Conservation (phyloP, 2,113 vertebrate genomes). For the Apodemus speciosus region DNA sequence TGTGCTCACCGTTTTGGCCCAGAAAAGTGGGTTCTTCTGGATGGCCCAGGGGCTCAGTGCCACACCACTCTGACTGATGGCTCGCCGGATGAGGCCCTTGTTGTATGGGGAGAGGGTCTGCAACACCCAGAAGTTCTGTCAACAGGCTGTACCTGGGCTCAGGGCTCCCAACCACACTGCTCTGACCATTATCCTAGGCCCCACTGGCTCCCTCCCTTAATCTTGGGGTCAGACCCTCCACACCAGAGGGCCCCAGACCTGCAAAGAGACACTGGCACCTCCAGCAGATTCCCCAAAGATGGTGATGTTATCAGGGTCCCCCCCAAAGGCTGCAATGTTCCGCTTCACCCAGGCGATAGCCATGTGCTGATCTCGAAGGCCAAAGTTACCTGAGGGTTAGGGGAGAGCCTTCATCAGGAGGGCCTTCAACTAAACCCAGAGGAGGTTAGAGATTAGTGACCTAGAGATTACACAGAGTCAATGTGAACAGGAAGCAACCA, state of each 20-base stretch:
- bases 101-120: constrained; percentile 92
- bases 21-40: constrained; percentile 88
- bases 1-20: constrained; percentile 87
- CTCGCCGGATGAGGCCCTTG: constrained; percentile 92
- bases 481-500: fast-evolving
- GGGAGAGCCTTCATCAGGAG: not conserved
- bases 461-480: not conserved
- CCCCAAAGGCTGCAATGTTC: constrained; percentile 94
- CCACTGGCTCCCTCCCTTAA: not conserved
- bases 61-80: constrained; percentile 95
- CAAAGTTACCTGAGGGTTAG: constrained; percentile 90
- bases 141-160: fast-evolving
- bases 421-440: not conserved
- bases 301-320: constrained; percentile 93
- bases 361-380: constrained; percentile 96
- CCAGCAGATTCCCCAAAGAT: constrained; percentile 97
- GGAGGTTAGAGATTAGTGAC: not conserved
- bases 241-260: constrained; percentile 83
- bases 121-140: not conserved
- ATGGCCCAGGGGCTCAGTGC: constrained; percentile 91
- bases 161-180: fast-evolving
- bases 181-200: not conserved
- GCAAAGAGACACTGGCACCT: constrained; percentile 89
- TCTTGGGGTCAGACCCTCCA: not conserved
- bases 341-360: constrained; percentile 96